A percentile compares a stretch with the other conserved stretches of the same genome.
These are phyloP conservation scores for Podocnemis expansa DNA, from an alignment of 2,113 vertebrate genomes.

Conservation along the genomic window DNA sequence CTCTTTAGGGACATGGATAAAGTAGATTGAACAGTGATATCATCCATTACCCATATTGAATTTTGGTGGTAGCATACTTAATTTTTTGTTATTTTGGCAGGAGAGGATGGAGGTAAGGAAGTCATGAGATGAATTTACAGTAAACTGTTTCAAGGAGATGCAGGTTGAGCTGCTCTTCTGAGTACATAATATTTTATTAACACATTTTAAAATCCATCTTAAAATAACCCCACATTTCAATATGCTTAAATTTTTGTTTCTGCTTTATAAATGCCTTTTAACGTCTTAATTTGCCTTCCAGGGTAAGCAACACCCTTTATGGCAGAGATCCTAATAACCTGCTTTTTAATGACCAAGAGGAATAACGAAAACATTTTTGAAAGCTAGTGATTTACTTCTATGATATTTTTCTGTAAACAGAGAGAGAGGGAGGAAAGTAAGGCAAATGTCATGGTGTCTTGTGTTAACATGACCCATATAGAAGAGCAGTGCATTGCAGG, in stretches of 20 bases:
- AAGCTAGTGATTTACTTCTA: neutral
- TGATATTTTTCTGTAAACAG: neutral
- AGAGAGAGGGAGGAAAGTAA: fast-evolving
- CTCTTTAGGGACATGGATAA: neutral
- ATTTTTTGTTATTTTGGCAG: slow-evolving; percentile 42
- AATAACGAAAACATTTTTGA: slow-evolving; percentile 9
- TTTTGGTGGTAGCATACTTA: slow-evolving; percentile 21
- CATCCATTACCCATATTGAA: neutral
- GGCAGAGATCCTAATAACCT: neutral
- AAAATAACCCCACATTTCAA: slow-evolving; percentile 31
- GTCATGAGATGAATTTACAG: slow-evolving; percentile 1
- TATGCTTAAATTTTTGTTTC: neutral
- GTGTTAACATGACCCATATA: neutral
- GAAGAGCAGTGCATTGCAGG: neutral
- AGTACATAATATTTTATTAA: slow-evolving; percentile 3
- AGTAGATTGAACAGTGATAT: slow-evolving; percentile 32
- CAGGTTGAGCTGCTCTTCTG: slow-evolving; percentile 33
- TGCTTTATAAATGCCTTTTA: slow-evolving; percentile 15
- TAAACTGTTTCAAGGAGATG: neutral
- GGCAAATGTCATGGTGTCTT: neutral
- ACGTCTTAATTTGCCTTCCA: neutral
- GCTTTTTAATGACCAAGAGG: neutral
- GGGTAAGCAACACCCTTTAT: neutral
- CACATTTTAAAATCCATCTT: slow-evolving; percentile 28
- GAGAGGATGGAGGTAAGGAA: neutral